Evolutionary conservation across 2,113 vertebrate species (phyloP).

Genomic region (Felis catus): F.catus_Fca126_mat1.0 CM031419.1:5621501-5622000

Average conservation of each 20-base stretch:
- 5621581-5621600: not conserved
- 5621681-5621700: not conserved
- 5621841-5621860: fast-evolving
- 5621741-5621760: not conserved
- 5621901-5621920: not conserved
- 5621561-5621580: not conserved
- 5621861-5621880: too few species aligned
- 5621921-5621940: not conserved
- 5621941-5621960: not conserved
- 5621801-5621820: too few species aligned
- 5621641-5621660: not conserved
- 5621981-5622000: not conserved
- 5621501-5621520: not conserved
- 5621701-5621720: too few species aligned
- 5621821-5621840: not conserved
- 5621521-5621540: not conserved
- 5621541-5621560: not conserved
- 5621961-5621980: not conserved
- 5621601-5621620: not conserved
- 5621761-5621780: fast-evolving
- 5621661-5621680: fast-evolving
- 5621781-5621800: not conserved
- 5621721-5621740: not conserved
- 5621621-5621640: fast-evolving
- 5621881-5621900: not conserved